Conservation (phyloP, 2,888 invertebrate species). For the Lymantria monacha region DNA sequence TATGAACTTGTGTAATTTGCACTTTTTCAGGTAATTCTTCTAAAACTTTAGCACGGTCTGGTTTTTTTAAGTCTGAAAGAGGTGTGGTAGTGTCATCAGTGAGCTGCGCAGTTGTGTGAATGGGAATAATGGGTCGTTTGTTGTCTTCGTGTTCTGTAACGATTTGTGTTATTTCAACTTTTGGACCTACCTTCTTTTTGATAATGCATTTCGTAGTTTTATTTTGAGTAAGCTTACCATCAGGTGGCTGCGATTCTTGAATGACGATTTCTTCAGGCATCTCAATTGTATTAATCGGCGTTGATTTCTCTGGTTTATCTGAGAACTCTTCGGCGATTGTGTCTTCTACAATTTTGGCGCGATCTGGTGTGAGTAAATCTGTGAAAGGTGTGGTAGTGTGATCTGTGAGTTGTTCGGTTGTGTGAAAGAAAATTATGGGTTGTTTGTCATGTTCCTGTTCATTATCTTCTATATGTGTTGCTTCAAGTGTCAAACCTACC, state of each 20-base stretch:
- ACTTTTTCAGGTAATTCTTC: conserved; percentile 33
- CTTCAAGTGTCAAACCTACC: not conserved
- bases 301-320: conserved; percentile 1
- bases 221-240: conserved; percentile 47
- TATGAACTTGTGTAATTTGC: conserved; percentile 30
- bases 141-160: conserved; percentile 24
- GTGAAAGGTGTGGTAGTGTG: conserved; percentile 22
- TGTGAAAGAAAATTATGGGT: conserved; percentile 53
- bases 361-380: not conserved
- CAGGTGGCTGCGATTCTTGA: conserved; percentile 41
- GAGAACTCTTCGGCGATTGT: not conserved
- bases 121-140: conserved; percentile 39
- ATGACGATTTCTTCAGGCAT: conserved; percentile 49
- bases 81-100: conserved; percentile 2
- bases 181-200: conserved; percentile 25
- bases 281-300: conserved; percentile 39
- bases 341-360: conserved; percentile 6
- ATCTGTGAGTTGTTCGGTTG: conserved; percentile 41
- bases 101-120: conserved; percentile 27
- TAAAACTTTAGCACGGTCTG: conserved; percentile 12
- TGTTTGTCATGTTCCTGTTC: conserved; percentile 67
- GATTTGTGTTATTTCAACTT: conserved; percentile 28
- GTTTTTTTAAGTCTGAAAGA: conserved; percentile 21
- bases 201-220: conserved; percentile 30
- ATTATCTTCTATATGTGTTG: conserved; percentile 21